Evolutionary conservation across 2,113 vertebrate species (phyloP).

Genomic region (Xenopus tropicalis): UCB_Xtro_10.0 CM004450.2:33659001-33659500

Average conservation of each 20-base stretch:
- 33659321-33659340: neutral
- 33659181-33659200: neutral
- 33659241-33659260: neutral
- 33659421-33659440: neutral
- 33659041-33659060: no score
- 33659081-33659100: neutral
- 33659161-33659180: neutral
- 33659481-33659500: neutral
- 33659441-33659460: neutral
- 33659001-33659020: no score
- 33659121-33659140: neutral
- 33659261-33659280: neutral
- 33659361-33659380: neutral
- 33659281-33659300: no score
- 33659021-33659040: no score
- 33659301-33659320: neutral
- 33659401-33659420: neutral
- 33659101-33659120: neutral
- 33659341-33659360: neutral
- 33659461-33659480: constrained; percentile 3
- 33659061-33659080: neutral
- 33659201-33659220: neutral
- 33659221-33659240: neutral
- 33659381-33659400: neutral
- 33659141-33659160: neutral